Conservation (phyloP, 2,113 vertebrate genomes). For the Ranitomeya variabilis region DNA sequence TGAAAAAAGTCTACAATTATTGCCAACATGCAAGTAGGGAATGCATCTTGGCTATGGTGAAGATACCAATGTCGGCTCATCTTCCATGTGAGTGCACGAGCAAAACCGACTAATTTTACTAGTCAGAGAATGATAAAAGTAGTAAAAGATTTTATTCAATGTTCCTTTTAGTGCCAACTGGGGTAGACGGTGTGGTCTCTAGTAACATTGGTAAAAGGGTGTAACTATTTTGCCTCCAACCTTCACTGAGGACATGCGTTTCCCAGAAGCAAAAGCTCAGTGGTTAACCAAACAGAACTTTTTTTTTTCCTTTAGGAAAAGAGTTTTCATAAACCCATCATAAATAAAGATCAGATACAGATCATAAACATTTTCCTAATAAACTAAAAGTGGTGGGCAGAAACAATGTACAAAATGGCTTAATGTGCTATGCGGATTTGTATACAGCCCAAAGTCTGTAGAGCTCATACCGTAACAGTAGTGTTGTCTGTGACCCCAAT, state of each 20-base stretch:
- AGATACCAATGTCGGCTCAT: neutral
- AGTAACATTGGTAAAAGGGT: neutral
- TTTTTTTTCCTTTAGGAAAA: conserved; percentile 18
- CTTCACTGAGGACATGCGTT: neutral
- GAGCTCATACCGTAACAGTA: neutral
- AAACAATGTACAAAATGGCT: neutral
- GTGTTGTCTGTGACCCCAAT: neutral
- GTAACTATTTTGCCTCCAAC: neutral
- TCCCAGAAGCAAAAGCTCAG: neutral
- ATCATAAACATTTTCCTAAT: neutral
- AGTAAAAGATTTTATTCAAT: neutral
- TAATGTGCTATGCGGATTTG: neutral
- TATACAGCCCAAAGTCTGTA: neutral
- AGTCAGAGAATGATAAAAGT: neutral
- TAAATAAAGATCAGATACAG: conserved; percentile 42
- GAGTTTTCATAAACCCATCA: conserved; percentile 23
- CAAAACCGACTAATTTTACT: neutral
- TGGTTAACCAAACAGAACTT: neutral
- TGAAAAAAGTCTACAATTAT: neutral
- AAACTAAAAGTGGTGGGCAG: conserved; percentile 2
- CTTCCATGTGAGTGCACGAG: neutral
- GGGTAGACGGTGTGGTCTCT: neutral
- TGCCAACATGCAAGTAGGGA: neutral
- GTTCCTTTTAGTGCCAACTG: neutral
- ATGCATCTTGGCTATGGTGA: neutral